Base-by-base conservation (phyloP, 2,888 invertebrate species). In the Spatulosminthurus flaviceps region DNA sequence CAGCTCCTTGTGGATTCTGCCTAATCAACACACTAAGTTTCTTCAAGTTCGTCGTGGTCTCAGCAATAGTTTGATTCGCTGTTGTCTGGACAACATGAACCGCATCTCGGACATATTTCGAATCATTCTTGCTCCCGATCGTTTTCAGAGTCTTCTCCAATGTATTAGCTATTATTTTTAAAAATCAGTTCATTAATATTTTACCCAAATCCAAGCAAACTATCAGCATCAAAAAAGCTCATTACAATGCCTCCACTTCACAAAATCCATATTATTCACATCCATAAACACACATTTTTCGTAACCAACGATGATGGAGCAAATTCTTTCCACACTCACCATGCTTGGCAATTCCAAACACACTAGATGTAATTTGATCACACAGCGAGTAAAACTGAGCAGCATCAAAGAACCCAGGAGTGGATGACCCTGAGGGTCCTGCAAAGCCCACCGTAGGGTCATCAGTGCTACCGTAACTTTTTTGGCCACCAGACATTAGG, bases 311-410 rank as follows among this genome's bases (percentile, higher is more conserved):
- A 51, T 11, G 51, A 51, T 4, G 5, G 9, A 51, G 16, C 2
- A 51, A 51, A 19, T n/a, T 19, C 51, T 51, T 51, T n/a, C 7
- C 90, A 85, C n/a, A n/a, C n/a, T 91, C 91, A 87, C 93, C 91
- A 82, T 92, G 93, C 67, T 92, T 91, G 86, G 93, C 93, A 74
- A 95, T 92, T 0, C 92, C 91, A 86, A 92, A 93, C 77, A 95
- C 92, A 88, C 94, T 94, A 78, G 93, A 92, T 0, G 92, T 94
- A 80, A 95, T 93, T 86, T 92, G 92, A 87, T 95, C 95, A 86
- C 93, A 93, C 70, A 94, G 88, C 86, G 92, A 92, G 87, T 93
- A 92, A 42, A 84, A 94, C 90, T 88, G 80, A 4, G 80, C 71
- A 19, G 80, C 76, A 77, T 85, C 82, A 76, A 85, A 85, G 43